A percentile compares a stretch with the other conserved stretches of the same genome.
Evolutionary conservation across 1,140 invertebrate species (phyloP).

Genomic region (Bombus breviceps): DNA sequence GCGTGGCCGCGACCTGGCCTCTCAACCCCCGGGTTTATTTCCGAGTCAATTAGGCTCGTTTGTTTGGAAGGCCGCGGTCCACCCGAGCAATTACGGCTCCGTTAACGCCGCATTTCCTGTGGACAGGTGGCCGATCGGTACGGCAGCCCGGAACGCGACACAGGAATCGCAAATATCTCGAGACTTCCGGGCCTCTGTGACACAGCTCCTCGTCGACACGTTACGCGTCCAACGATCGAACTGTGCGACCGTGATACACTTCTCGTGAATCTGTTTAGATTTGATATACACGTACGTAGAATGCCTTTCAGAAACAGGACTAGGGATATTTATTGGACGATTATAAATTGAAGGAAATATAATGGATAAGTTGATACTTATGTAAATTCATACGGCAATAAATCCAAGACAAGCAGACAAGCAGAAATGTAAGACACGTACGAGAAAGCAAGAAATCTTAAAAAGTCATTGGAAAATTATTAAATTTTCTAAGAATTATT

Average conservation of each 20-base stretch:
- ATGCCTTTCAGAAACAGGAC: too few relatives aligned
- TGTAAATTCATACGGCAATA: too few relatives aligned
- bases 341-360: too few relatives aligned
- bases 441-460: too few relatives aligned
- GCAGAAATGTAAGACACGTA: too few relatives aligned
- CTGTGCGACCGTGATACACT: neutral
- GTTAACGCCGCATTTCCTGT: constrained; percentile 77
- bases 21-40: constrained; percentile 76
- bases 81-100: constrained; percentile 79
- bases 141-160: constrained; percentile 48
- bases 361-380: too few relatives aligned
- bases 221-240: neutral
- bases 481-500: too few relatives aligned
- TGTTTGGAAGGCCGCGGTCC: constrained; percentile 77
- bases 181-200: constrained; percentile 21
- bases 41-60: constrained; percentile 82
- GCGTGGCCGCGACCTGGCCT: constrained; percentile 30
- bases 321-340: too few relatives aligned
- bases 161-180: constrained; percentile 33
- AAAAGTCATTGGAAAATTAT: too few relatives aligned
- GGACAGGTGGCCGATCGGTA: constrained; percentile 73
- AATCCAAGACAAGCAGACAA: too few relatives aligned
- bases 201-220: neutral
- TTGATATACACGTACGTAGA: neutral
- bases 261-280: neutral